Conservation (phyloP, 2,113 vertebrate genomes). For the Rhinogobius similis region DNA sequence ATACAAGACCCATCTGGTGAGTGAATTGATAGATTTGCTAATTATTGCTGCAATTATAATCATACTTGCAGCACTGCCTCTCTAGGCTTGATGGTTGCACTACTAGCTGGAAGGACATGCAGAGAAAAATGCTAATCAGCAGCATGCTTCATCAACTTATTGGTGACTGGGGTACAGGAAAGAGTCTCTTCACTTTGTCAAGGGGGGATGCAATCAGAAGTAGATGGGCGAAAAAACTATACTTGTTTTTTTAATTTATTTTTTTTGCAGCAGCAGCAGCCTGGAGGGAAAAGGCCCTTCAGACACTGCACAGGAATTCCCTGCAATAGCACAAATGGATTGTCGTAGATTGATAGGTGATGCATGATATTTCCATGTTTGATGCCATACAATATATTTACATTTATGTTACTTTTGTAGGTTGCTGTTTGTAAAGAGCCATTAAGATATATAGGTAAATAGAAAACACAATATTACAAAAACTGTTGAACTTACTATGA, state of each 20-base stretch:
- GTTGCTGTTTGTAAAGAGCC: too few relatives aligned
- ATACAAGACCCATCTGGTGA: constrained; percentile 53
- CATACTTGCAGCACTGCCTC: constrained; percentile 49
- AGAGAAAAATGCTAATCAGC: constrained; percentile 63
- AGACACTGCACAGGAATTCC: constrained; percentile 36
- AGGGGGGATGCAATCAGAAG: constrained; percentile 57
- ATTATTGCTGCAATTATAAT: constrained; percentile 77
- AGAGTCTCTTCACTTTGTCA: constrained; percentile 55
- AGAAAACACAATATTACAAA: too few relatives aligned
- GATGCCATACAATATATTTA: background rate
- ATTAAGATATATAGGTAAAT: too few relatives aligned
- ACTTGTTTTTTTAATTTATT: constrained; percentile 37
- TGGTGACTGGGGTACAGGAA: constrained; percentile 43
- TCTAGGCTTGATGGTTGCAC: constrained; percentile 45
- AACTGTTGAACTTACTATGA: too few relatives aligned
- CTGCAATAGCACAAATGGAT: constrained; percentile 33
- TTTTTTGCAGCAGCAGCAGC: too few relatives aligned
- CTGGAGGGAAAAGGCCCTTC: constrained; percentile 10
- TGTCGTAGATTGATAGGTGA: constrained; percentile 18
- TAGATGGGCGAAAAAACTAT: constrained; percentile 23
- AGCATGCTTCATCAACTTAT: constrained; percentile 54
- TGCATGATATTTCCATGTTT: constrained; percentile 17
- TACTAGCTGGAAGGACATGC: constrained; percentile 43
- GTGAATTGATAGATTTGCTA: constrained; percentile 61
- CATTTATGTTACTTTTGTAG: background rate